Conservation (phyloP, 1,140 invertebrate species). For the Tetramorium parvispinum region DNA sequence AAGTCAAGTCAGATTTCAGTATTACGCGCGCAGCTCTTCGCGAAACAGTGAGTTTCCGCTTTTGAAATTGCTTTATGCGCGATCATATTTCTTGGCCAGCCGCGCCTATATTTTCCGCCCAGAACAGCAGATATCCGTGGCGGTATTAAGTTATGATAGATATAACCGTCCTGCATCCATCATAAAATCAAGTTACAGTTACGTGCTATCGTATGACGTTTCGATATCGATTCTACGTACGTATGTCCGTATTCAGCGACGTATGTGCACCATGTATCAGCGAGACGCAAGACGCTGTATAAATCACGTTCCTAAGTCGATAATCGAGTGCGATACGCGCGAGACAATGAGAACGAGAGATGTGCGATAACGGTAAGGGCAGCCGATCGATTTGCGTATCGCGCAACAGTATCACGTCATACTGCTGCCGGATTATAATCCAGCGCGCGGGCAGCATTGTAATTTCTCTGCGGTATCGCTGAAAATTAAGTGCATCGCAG, state of each 20-base stretch:
- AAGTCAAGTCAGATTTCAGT: constrained; percentile 35
- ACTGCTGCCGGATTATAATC: constrained; percentile 22
- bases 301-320: constrained; percentile 51
- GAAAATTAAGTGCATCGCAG: constrained; percentile 35
- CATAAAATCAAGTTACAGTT: constrained; percentile 58
- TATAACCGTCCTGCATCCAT: constrained; percentile 46
- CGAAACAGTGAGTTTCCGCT: constrained; percentile 29
- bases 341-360: constrained; percentile 45
- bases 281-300: constrained; percentile 37
- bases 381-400: constrained; percentile 41
- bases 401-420: constrained; percentile 31
- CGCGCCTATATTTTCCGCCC: constrained; percentile 26
- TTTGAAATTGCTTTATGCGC: constrained; percentile 50
- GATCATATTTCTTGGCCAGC: constrained; percentile 51
- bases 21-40: constrained; percentile 13
- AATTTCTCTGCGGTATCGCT: constrained; percentile 32
- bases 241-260: neutral
- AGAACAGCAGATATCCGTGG: constrained; percentile 20
- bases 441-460: neutral
- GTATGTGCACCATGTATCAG: neutral
- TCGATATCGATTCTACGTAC: constrained; percentile 38
- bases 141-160: constrained; percentile 37
- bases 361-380: constrained; percentile 30
- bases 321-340: constrained; percentile 32
- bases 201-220: constrained; percentile 25